phyloP scores from a whole-genome alignment of 2,888 invertebrate species.

The Diarsia brunnea region DNA sequence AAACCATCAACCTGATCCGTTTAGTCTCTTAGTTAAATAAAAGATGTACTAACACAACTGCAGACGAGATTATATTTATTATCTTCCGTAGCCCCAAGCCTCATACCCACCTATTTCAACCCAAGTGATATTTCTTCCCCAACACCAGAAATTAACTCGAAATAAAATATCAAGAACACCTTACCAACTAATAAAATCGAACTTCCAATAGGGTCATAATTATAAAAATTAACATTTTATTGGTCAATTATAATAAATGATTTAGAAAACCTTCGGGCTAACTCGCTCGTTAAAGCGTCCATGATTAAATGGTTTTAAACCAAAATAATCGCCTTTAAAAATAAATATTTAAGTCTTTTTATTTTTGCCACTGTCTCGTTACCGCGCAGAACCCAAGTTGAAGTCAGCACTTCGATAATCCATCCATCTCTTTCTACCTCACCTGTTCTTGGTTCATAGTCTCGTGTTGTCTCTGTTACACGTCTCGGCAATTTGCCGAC shows the following conservation, averaged over 20 bases:
- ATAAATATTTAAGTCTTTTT: conserved; percentile 81
- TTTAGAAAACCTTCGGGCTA: conserved; percentile 78
- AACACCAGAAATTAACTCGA: conserved; percentile 39
- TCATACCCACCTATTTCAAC: conserved; percentile 15
- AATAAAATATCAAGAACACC: conserved; percentile 46
- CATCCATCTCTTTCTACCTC: conserved; percentile 68
- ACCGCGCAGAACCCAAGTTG: conserved; percentile 75
- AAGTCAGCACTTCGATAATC: conserved; percentile 44
- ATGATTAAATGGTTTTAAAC: conserved; percentile 86
- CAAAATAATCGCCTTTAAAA: conserved; percentile 85
- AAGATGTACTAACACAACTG: conserved; percentile 5
- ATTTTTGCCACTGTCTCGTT: conserved; percentile 76
- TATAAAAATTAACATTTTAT: conserved; percentile 85
- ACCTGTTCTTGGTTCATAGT: conserved; percentile 9
- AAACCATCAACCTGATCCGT: neutral
- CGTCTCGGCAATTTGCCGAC: conserved; percentile 88
- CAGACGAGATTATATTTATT: conserved; percentile 16
- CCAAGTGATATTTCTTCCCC: conserved; percentile 41
- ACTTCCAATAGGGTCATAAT: conserved; percentile 73
- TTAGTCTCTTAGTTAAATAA: conserved; percentile 1
- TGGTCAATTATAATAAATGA: conserved; percentile 86
- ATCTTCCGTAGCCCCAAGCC: conserved; percentile 27
- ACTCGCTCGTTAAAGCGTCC: conserved; percentile 74
- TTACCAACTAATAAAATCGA: conserved; percentile 57
- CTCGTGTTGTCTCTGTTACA: conserved; percentile 73